These are phyloP conservation scores for Agriopis leucophaearia DNA, from an alignment of 2,888 invertebrate species.

Conservation along the genomic window DNA sequence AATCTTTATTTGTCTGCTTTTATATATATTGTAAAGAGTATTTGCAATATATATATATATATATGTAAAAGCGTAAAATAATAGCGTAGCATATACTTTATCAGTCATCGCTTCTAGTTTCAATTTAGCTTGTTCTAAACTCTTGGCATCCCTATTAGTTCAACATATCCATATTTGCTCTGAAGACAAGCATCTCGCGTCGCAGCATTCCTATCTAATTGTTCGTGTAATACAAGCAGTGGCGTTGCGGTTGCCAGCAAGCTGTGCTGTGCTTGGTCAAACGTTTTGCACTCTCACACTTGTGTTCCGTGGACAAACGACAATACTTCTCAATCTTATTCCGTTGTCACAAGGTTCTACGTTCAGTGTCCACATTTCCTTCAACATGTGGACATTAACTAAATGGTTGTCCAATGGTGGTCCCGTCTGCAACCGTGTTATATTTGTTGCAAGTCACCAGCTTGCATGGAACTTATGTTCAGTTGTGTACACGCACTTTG, in stretches of 20 bases:
- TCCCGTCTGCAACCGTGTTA: neutral
- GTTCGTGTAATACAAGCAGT: constrained; percentile 60
- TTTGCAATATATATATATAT: too few relatives aligned
- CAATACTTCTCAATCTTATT: constrained; percentile 11
- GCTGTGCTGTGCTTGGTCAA: constrained; percentile 48
- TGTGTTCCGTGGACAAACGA: constrained; percentile 1
- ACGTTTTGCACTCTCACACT: constrained; percentile 49
- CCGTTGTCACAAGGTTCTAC: constrained; percentile 1
- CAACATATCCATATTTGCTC: constrained; percentile 30
- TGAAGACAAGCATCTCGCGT: constrained; percentile 24
- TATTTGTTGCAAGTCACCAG: neutral
- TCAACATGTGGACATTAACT: constrained; percentile 11
- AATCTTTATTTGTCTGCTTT: too few relatives aligned
- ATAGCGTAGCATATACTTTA: neutral
- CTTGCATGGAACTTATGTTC: neutral
- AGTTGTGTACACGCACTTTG: neutral
- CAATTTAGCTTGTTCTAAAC: constrained; percentile 8
- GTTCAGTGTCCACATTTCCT: neutral
- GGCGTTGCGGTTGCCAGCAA: constrained; percentile 47
- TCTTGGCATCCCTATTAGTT: constrained; percentile 20
- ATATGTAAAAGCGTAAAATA: too few relatives aligned
- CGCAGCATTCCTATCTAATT: constrained; percentile 60
- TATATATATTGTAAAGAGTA: neutral
- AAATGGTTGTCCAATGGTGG: neutral
- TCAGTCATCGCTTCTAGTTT: neutral